A percentile compares a stretch with the other conserved stretches of the same genome.
Conservation (phyloP, 37 sponge, comb jelly and placozoan species). For the Dysidea cf. avara region DNA sequence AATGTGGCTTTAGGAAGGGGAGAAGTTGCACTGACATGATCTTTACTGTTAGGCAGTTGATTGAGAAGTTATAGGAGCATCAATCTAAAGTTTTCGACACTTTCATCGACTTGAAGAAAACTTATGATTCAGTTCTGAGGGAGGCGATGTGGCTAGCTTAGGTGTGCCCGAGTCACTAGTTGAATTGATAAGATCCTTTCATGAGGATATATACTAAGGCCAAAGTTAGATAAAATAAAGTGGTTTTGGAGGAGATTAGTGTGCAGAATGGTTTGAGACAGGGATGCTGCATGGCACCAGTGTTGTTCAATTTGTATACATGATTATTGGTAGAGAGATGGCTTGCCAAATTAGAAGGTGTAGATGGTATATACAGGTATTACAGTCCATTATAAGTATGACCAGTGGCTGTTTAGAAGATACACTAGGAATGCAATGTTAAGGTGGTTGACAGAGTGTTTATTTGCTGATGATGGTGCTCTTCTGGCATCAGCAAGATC, state of each 20-base stretch:
- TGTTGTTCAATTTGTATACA: conserved; percentile 12
- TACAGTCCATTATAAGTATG: too few species aligned
- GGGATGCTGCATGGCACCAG: conserved; percentile 39
- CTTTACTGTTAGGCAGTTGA: too few species aligned
- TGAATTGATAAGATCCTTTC: conserved; percentile 17
- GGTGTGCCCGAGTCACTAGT: conserved; percentile 13
- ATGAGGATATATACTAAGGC: conserved; percentile 28
- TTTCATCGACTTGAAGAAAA: conserved; percentile 10
- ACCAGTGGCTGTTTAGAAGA: conserved; percentile 19
- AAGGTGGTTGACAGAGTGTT: background rate
- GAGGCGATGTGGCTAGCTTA: background rate
- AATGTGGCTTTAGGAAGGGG: too few species aligned
- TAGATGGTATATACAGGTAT: too few species aligned
- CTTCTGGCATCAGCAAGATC: too few species aligned
- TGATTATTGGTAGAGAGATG: conserved; percentile 7
- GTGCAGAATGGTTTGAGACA: too few species aligned
- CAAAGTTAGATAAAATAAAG: background rate
- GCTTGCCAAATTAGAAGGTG: too few species aligned
- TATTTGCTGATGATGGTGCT: too few species aligned
- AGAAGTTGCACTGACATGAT: too few species aligned
- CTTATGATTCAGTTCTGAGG: conserved; percentile 10
- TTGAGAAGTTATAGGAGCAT: too few species aligned
- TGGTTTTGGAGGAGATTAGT: too few species aligned
- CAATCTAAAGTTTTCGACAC: too few species aligned
- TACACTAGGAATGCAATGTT: conserved; percentile 25